Percentiles rank a stretch among this genome's conserved stretches.
Evolutionary conservation across 2,113 vertebrate species (phyloP).

Genomic region (Capreolus pygargus): DNA sequence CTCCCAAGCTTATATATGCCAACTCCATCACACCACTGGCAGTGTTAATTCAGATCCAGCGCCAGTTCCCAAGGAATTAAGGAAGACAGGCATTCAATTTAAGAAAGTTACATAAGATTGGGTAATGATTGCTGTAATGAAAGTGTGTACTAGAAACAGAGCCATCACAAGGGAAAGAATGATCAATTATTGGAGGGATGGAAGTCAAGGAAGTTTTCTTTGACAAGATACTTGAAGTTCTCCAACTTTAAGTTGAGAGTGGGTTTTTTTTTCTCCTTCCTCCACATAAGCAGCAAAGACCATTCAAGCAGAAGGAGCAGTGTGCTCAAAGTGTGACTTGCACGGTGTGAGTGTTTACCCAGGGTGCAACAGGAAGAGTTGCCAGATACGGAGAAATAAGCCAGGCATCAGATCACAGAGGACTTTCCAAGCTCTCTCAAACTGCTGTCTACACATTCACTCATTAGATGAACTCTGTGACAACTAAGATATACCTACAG

Average conservation of each 20-base stretch:
- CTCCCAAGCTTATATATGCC: not conserved
- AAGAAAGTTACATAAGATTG: conserved; percentile 12
- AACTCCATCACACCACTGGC: not conserved
- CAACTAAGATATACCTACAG: not conserved
- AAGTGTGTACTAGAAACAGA: not conserved
- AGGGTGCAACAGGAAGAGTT: not conserved
- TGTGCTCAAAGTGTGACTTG: not conserved
- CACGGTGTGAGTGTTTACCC: not conserved
- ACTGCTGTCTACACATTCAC: not conserved
- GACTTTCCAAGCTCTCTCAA: not conserved
- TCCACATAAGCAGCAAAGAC: not conserved
- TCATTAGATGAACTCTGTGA: not conserved
- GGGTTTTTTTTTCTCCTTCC: not conserved
- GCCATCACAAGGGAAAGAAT: not conserved
- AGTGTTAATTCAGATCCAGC: not conserved
- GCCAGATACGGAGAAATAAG: not conserved
- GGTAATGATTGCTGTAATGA: not conserved
- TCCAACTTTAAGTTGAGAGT: not conserved
- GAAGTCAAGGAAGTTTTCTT: not conserved
- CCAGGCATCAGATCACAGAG: not conserved
- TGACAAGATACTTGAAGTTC: not conserved
- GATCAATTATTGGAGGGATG: not conserved
- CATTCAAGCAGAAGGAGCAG: not conserved
- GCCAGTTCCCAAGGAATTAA: not conserved
- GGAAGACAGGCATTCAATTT: not conserved